Percentiles rank a stretch among this genome's conserved stretches.
Conservation (phyloP, 2,113 vertebrate species). For the Lepisosteus oculatus region DNA sequence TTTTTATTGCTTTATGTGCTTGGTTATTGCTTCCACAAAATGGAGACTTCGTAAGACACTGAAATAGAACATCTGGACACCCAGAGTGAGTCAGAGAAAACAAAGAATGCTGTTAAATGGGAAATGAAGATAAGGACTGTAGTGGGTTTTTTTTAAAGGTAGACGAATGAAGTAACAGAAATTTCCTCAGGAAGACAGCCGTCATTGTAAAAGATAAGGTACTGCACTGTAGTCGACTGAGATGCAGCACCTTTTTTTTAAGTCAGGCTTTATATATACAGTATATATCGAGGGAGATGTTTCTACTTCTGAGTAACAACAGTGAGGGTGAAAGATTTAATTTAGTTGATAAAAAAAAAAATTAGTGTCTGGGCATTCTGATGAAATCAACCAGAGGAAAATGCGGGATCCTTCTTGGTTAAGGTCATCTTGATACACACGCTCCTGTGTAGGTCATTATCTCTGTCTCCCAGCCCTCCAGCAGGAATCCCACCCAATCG, state of each 20-base stretch:
- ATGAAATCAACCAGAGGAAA: background rate
- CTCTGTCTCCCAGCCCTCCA: conserved; percentile 12
- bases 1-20: too few relatives aligned
- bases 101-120: too few relatives aligned
- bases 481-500: background rate
- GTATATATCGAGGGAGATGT: background rate
- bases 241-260: background rate
- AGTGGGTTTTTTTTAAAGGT: too few relatives aligned
- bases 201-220: too few relatives aligned
- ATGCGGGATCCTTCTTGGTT: background rate
- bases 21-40: too few relatives aligned
- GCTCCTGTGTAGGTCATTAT: conserved; percentile 10
- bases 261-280: background rate
- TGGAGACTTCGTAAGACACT: too few relatives aligned
- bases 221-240: too few relatives aligned
- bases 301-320: background rate
- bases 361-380: background rate
- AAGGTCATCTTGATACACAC: conserved; percentile 21
- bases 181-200: too few relatives aligned
- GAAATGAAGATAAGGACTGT: too few relatives aligned
- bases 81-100: too few relatives aligned
- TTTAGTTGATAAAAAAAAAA: background rate
- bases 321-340: background rate
- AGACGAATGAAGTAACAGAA: too few relatives aligned
- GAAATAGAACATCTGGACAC: too few relatives aligned